Percentiles rank a stretch among this genome's conserved stretches.
phyloP scores from a whole-genome alignment of 1,140 invertebrate species.

The Lordiphosa stackelbergi region DNA sequence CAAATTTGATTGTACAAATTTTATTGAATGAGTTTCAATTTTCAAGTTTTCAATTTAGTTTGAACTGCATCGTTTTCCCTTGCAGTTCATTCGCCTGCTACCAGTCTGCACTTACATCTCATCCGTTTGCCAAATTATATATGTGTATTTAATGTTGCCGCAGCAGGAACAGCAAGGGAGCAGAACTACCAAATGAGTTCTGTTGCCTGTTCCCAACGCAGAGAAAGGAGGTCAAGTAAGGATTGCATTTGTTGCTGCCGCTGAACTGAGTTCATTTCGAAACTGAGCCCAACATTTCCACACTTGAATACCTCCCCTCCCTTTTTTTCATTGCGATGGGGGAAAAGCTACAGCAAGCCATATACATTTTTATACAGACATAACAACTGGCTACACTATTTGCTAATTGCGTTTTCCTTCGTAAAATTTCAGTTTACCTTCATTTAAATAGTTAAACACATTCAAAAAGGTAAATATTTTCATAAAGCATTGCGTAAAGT shows the following conservation, averaged over 20 bases:
- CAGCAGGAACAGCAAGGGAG: slow-evolving; percentile 14
- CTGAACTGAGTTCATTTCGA: slow-evolving; percentile 10
- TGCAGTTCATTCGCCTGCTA: slow-evolving; percentile 56
- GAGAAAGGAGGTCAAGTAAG: slow-evolving; percentile 7
- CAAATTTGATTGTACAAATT: too few relatives aligned
- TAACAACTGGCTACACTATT: background rate
- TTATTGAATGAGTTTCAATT: too few relatives aligned
- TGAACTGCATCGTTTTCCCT: background rate
- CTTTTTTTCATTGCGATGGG: too few relatives aligned
- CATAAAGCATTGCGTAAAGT: too few relatives aligned
- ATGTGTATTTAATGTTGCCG: slow-evolving; percentile 50
- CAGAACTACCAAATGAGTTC: slow-evolving; percentile 5
- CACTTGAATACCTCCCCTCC: background rate
- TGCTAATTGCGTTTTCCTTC: background rate
- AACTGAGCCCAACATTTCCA: background rate
- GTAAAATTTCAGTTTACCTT: too few relatives aligned
- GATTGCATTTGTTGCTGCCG: slow-evolving; percentile 17
- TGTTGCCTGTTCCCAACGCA: slow-evolving; percentile 18
- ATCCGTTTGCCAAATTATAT: slow-evolving; percentile 44
- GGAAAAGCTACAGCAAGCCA: too few relatives aligned
- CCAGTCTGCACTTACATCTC: slow-evolving; percentile 26
- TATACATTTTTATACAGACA: too few relatives aligned
- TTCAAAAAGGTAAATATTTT: too few relatives aligned
- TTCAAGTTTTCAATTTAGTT: background rate
- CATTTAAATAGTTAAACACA: too few relatives aligned